Evolutionary conservation across 2,797 vertebrate genomes (phyloP), one percentile per base, ranked within the genome.

Genomic region (Cossypha caffra): DNA sequence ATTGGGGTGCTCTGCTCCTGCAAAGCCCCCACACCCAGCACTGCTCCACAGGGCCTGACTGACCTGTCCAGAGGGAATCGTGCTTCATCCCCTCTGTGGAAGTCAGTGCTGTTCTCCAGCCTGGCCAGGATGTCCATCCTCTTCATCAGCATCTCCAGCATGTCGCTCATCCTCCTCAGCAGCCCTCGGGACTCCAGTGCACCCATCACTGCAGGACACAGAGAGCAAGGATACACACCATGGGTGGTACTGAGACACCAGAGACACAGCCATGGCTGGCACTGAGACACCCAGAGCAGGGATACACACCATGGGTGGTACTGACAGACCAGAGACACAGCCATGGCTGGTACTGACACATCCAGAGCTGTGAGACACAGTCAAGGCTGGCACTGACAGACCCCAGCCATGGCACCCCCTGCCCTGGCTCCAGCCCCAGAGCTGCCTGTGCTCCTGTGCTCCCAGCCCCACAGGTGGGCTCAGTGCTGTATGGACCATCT

Each of bases 161-260:
- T 99, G 97, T 99, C 99, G 28, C 98, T 99, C 98, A 99, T 99
- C 96, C 98, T 98, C 81, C 99, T 98, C 93, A 99, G 98, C 95
- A 99, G 97, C 7, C 99, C 98, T 2, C 99, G 98, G 77, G 99
- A 99, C 98, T 99, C 99, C 68, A 98, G 96, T 1, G 98, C 97
- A 0, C 98, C 98, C 96, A 98, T 97, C 98, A 99, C 99, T 99
- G 98, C 40, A 52, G 69, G 78, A 95, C 76, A 96, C 68, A 95
- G 59, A 97, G 45, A 89, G 79, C 69, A 66, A 38, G 14, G 48
- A 50, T 10, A 28, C 48, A 50, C 9, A 16, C 48, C 48, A 16
- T 48, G 48, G 48, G 3, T 26, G 48, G 23, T 4, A 47, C 23
- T 47, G 45, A 47, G 7, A 47, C 11, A 45, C 23, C 45, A 47